Percentiles rank a stretch among this genome's conserved stretches.
Evolutionary conservation across 2,888 invertebrate species (phyloP).

Genomic region (Philereme transversata): DNA sequence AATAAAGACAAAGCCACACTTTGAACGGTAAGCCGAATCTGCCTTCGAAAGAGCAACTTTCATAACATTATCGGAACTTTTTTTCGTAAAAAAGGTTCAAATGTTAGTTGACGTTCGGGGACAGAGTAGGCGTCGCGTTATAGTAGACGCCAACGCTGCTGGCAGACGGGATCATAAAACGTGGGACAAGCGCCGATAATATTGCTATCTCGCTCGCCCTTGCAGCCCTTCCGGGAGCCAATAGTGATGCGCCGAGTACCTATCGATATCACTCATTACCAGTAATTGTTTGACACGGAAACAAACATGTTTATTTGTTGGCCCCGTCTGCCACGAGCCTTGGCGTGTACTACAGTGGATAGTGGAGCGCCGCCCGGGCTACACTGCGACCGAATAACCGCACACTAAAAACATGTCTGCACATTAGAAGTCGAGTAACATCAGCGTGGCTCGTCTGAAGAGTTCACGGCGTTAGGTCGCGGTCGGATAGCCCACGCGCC

Average conservation of each 20-base stretch:
- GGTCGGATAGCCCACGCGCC: neutral
- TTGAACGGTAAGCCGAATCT: conserved; percentile 7
- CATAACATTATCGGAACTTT: conserved; percentile 18
- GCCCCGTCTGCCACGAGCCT: no score
- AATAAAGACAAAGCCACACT: conserved; percentile 11
- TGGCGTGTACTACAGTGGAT: neutral
- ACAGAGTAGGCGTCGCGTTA: conserved; percentile 10
- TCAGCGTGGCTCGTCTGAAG: conserved; percentile 3
- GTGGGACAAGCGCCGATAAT: no score
- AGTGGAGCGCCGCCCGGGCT: neutral
- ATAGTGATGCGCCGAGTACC: no score
- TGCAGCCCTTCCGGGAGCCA: no score
- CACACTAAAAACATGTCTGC: conserved; percentile 9
- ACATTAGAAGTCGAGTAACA: neutral
- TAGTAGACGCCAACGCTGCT: no score
- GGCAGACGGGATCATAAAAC: no score
- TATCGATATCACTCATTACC: no score
- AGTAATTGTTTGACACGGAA: no score
- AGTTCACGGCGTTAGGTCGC: conserved; percentile 2
- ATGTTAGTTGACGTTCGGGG: conserved; percentile 15
- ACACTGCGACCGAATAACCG: conserved; percentile 10
- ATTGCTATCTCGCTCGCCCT: no score
- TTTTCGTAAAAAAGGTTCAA: conserved; percentile 24
- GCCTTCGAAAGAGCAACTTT: conserved; percentile 1
- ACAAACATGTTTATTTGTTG: no score